Evolutionary conservation across 2,888 invertebrate genomes (phyloP).

Genomic region (Nomada goodeniana): DNA sequence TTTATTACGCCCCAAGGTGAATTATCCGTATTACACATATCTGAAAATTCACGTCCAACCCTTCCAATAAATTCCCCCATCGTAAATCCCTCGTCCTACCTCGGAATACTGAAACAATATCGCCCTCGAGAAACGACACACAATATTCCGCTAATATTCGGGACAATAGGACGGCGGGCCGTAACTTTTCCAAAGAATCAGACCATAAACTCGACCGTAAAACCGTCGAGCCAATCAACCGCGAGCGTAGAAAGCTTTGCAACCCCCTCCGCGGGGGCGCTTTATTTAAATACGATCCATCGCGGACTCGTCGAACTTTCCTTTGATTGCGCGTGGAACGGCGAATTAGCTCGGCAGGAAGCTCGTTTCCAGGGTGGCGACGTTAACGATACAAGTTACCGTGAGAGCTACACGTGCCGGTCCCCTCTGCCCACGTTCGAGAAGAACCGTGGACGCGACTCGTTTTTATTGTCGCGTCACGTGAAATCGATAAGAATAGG

Average conservation of each 20-base stretch:
- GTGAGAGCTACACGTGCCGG: not conserved
- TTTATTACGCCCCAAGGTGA: no score
- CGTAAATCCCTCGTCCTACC: no score
- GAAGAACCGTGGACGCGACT: not conserved
- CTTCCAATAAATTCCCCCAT: no score
- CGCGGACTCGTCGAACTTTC: not conserved
- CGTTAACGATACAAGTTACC: constrained; percentile 24
- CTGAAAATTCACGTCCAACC: no score
- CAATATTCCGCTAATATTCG: no score
- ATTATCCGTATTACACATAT: no score
- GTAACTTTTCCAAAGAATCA: no score
- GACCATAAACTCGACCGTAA: not conserved
- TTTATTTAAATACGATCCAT: constrained; percentile 15
- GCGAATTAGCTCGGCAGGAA: not conserved
- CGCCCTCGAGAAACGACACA: no score
- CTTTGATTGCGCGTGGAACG: not conserved
- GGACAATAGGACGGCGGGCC: no score
- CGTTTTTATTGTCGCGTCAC: constrained; percentile 19
- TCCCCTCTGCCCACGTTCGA: not conserved
- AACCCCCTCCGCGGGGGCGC: not conserved
- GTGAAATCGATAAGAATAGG: not conserved
- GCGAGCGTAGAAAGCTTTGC: not conserved
- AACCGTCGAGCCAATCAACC: not conserved
- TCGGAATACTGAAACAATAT: no score
- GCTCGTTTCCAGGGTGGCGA: not conserved